phyloP scores from a whole-genome alignment of 2,888 invertebrate species.

The Lycophotia porphyrea region DNA sequence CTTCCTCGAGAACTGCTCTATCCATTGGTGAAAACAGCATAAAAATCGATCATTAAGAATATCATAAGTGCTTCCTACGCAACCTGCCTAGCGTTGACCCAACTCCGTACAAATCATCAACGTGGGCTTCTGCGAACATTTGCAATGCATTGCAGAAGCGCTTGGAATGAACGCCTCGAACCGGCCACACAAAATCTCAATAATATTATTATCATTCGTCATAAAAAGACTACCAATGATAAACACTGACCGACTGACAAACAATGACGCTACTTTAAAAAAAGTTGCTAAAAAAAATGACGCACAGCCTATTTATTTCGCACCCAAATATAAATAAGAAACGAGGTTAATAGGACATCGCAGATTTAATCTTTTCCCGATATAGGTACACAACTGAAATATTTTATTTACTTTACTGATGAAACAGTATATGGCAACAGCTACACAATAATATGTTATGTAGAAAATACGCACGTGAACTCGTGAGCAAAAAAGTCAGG shows the following conservation, averaged over 20 bases:
- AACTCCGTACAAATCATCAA: background rate
- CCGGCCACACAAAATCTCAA: background rate
- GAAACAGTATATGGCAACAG: slow-evolving; percentile 18
- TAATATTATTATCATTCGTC: slow-evolving; percentile 39
- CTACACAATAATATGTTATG: slow-evolving; percentile 18
- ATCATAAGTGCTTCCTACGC: background rate
- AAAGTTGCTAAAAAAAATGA: slow-evolving; percentile 50
- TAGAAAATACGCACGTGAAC: background rate
- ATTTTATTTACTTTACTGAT: slow-evolving; percentile 23
- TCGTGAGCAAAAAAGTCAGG: background rate
- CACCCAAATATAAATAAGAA: slow-evolving; percentile 37
- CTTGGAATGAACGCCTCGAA: background rate
- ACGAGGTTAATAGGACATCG: slow-evolving; percentile 60
- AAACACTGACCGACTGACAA: slow-evolving; percentile 40
- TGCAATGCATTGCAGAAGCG: background rate
- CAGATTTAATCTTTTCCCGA: slow-evolving; percentile 34
- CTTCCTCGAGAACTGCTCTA: too few relatives aligned
- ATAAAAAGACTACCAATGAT: slow-evolving; percentile 39
- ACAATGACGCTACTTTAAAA: slow-evolving; percentile 43
- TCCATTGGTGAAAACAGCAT: too few relatives aligned
- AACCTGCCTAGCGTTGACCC: background rate
- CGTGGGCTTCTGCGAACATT: background rate
- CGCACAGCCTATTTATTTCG: slow-evolving; percentile 48
- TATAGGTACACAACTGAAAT: slow-evolving; percentile 29
- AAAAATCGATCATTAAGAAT: too few relatives aligned